phyloP scores from a whole-genome alignment of 2,113 vertebrate species.

The Mustela nigripes region DNA sequence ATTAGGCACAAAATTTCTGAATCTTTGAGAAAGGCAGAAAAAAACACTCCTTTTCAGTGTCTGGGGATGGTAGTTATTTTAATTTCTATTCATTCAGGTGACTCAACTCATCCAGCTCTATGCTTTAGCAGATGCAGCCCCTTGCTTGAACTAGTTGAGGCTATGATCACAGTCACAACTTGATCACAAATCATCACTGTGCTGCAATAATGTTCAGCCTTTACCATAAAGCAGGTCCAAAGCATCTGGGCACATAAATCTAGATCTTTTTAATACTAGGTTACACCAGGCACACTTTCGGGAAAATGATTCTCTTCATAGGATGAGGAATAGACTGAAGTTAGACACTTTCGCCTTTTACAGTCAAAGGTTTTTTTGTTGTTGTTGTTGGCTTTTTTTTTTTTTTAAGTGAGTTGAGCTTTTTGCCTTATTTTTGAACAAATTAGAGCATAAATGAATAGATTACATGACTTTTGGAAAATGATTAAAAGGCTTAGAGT shows the following conservation, averaged over 20 bases:
- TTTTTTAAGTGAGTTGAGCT: background rate
- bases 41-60: background rate
- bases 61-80: conserved; percentile 23
- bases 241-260: conserved; percentile 51
- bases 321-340: background rate
- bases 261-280: background rate
- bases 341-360: background rate
- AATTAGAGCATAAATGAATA: background rate
- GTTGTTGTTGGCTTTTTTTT: background rate
- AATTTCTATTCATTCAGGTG: background rate
- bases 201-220: conserved; percentile 41
- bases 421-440: background rate
- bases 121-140: background rate
- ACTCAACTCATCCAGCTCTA: background rate
- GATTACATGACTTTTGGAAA: background rate
- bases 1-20: conserved; percentile 42
- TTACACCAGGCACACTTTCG: background rate
- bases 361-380: background rate
- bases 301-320: background rate
- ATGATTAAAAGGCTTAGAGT: background rate
- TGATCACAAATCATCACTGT: conserved; percentile 41
- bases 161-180: conserved; percentile 9
- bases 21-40: background rate
- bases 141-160: background rate
- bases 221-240: background rate